Conservation (phyloP, 2,797 vertebrate genomes). For the Squalus acanthias region DNA sequence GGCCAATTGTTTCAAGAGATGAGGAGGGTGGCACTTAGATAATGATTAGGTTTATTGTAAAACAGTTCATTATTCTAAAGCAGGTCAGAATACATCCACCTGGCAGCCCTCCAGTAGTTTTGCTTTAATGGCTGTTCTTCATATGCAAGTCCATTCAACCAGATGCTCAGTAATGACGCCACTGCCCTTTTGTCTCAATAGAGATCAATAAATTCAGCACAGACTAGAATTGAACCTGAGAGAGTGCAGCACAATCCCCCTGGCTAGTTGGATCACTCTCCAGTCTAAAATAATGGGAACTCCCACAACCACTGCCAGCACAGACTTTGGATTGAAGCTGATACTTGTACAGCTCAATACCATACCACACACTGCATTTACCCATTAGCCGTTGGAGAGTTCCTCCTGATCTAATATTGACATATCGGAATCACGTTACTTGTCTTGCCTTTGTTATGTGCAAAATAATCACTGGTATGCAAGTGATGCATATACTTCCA, state of each 20-base stretch:
- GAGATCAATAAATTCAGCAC: background rate
- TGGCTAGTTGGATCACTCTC: background rate
- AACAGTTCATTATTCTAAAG: background rate
- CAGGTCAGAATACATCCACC: background rate
- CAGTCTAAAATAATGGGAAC: background rate
- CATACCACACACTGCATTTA: background rate
- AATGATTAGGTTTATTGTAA: background rate
- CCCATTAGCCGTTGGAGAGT: background rate
- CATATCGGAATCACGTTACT: background rate
- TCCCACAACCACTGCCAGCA: background rate
- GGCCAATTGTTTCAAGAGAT: background rate
- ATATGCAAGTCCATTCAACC: background rate
- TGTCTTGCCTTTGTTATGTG: background rate
- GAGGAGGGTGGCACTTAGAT: background rate
- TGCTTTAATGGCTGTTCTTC: background rate
- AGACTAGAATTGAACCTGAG: background rate
- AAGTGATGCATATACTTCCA: background rate
- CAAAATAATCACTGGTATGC: background rate
- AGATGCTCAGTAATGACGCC: background rate
- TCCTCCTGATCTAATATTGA: background rate
- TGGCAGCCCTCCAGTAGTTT: background rate
- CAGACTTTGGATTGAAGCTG: background rate
- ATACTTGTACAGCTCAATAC: background rate
- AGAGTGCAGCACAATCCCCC: background rate
- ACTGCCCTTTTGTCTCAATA: background rate